Evolutionary conservation across 2,797 vertebrate genomes (phyloP).

Genomic region (Odontamblyopus lacepedii): DNA sequence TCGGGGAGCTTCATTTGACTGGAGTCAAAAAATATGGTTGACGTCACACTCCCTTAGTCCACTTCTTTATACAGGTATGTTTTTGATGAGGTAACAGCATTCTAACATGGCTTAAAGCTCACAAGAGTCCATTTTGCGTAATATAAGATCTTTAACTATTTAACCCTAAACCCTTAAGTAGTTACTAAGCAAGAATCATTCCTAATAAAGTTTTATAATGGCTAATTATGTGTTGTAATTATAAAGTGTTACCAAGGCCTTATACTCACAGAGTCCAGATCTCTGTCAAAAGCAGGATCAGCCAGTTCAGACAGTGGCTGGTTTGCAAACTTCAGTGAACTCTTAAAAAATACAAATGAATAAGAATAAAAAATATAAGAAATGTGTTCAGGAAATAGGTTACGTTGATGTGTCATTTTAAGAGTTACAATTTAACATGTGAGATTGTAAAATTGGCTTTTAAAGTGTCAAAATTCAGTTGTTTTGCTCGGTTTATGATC

Average conservation of each 20-base stretch:
- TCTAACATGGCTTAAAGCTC: no score
- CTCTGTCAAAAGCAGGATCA: conserved; percentile 39
- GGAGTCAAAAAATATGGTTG: no score
- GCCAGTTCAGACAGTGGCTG: conserved; percentile 28
- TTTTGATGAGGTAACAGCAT: no score
- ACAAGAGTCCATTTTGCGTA: no score
- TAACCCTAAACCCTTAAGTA: no score
- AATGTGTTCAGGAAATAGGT: neutral
- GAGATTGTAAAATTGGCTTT: conserved; percentile 3
- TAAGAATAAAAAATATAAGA: no score
- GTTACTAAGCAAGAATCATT: no score
- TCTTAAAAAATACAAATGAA: conserved; percentile 52
- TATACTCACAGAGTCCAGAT: conserved; percentile 52
- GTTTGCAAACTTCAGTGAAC: conserved; percentile 49
- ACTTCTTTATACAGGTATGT: no score
- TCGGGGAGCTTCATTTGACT: no score
- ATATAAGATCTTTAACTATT: no score
- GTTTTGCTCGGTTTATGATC: neutral
- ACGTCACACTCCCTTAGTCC: no score
- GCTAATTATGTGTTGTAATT: neutral
- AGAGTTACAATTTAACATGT: neutral
- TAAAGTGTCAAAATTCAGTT: conserved; percentile 4
- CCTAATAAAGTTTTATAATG: no score
- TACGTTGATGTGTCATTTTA: neutral
- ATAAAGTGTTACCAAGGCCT: neutral